phyloP scores from a whole-genome alignment of 2,797 vertebrate species.

The Hydrocynus forskahlii region DNA sequence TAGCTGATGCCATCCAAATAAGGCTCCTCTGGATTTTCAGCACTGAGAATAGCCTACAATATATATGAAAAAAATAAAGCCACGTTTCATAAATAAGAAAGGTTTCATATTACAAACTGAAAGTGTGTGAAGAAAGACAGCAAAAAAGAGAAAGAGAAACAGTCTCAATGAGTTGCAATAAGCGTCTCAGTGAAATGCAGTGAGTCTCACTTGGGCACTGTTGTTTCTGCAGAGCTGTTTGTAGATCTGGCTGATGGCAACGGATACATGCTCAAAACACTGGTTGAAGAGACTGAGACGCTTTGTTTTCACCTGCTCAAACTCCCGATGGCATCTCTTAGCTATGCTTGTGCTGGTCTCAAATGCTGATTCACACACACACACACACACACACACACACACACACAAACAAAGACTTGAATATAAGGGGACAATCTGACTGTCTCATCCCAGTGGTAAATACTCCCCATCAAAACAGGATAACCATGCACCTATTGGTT shows the following conservation, averaged over 20 bases:
- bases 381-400: neutral
- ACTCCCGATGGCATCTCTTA: conserved; percentile 82
- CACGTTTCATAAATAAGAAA: neutral
- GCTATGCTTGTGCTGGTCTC: conserved; percentile 82
- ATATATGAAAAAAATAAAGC: conserved; percentile 22
- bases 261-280: conserved; percentile 89
- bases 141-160: neutral
- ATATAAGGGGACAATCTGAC: neutral
- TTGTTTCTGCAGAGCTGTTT: conserved; percentile 89
- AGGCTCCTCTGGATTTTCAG: conserved; percentile 92
- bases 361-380: conserved; percentile 79
- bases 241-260: conserved; percentile 91
- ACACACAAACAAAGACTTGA: neutral
- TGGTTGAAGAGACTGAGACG: conserved; percentile 83
- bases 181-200: neutral
- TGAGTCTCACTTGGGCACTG: conserved; percentile 87
- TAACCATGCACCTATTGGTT: neutral
- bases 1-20: conserved; percentile 92
- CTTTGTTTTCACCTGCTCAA: conserved; percentile 86
- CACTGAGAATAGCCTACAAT: conserved; percentile 88
- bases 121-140: too few species aligned
- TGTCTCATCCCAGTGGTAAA: neutral
- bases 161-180: neutral
- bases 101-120: too few species aligned
- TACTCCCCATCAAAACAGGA: neutral